phyloP scores from a whole-genome alignment of 2,113 vertebrate genomes.

The Tachysurus vachellii region DNA sequence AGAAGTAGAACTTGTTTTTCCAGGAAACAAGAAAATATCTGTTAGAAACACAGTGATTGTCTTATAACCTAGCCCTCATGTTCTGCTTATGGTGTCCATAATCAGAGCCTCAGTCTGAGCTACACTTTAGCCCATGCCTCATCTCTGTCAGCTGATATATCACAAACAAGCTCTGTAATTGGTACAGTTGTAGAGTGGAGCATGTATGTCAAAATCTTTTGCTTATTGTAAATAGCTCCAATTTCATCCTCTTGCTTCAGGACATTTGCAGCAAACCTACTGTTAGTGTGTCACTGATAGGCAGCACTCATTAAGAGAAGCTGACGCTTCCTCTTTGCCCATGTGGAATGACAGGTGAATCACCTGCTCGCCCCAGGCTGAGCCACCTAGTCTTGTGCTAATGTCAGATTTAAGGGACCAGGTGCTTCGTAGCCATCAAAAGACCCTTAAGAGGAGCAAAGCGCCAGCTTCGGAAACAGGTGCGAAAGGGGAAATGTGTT shows the following conservation, averaged over 20 bases:
- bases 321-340: constrained; percentile 8
- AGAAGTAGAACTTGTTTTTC: not conserved
- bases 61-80: not conserved
- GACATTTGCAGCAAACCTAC: not conserved
- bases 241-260: constrained; percentile 29
- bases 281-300: not conserved
- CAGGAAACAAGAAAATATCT: constrained; percentile 1
- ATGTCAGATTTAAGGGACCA: constrained; percentile 17
- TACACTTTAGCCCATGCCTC: not conserved
- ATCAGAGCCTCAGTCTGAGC: not conserved
- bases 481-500: not conserved
- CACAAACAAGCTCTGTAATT: not conserved
- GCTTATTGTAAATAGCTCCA: constrained; percentile 42
- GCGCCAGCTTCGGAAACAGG: not conserved
- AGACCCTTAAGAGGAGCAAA: constrained; percentile 7
- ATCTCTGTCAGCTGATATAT: not conserved
- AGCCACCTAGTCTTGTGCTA: not conserved
- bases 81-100: not conserved
- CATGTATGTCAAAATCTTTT: constrained; percentile 20
- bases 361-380: constrained; percentile 27
- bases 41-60: not conserved
- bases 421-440: constrained; percentile 4
- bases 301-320: not conserved
- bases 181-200: not conserved
- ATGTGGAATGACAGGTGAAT: constrained; percentile 3